Percentiles rank a stretch among this genome's conserved stretches.
These are phyloP conservation scores for Nyctereutes procyonoides DNA, from an alignment of 2,113 vertebrate genomes.

Conservation along the genomic window DNA sequence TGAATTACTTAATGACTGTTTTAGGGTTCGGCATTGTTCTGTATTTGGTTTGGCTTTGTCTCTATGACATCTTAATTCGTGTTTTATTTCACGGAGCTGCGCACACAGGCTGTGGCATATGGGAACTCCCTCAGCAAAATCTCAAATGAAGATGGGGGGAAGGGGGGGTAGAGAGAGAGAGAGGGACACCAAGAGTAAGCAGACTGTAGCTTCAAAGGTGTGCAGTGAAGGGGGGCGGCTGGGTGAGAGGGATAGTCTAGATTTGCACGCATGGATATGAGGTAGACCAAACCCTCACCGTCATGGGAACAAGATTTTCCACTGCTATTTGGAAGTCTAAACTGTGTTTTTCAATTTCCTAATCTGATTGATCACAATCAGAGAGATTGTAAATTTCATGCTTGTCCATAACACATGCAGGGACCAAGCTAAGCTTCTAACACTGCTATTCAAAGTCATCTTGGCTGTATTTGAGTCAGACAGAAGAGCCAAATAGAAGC, in stretches of 20 bases:
- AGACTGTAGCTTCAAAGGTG: background rate
- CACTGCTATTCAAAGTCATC: constrained; percentile 33
- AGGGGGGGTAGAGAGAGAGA: too few species aligned
- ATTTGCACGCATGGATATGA: background rate
- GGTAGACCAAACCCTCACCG: background rate
- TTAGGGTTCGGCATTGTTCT: constrained; percentile 14
- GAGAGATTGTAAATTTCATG: constrained; percentile 39
- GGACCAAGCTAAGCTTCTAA: background rate
- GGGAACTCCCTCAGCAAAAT: constrained; percentile 61
- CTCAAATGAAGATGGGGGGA: background rate
- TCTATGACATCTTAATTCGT: constrained; percentile 68
- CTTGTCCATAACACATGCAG: constrained; percentile 28
- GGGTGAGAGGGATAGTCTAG: background rate
- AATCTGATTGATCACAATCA: constrained; percentile 44
- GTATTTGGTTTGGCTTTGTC: constrained; percentile 58
- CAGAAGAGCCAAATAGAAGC: background rate
- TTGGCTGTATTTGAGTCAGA: background rate
- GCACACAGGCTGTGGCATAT: background rate
- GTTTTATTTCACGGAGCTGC: constrained; percentile 63
- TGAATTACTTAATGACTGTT: constrained; percentile 73
- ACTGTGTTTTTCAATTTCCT: constrained; percentile 65
- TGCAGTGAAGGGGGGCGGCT: fast-evolving
- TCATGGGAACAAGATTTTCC: constrained; percentile 47
- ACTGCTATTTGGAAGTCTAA: constrained; percentile 51
- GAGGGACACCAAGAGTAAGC: too few species aligned